Percentiles rank a stretch among this genome's conserved stretches.
phyloP scores from a whole-genome alignment of 2,797 vertebrate genomes.

The Spheniscus humboldti region DNA sequence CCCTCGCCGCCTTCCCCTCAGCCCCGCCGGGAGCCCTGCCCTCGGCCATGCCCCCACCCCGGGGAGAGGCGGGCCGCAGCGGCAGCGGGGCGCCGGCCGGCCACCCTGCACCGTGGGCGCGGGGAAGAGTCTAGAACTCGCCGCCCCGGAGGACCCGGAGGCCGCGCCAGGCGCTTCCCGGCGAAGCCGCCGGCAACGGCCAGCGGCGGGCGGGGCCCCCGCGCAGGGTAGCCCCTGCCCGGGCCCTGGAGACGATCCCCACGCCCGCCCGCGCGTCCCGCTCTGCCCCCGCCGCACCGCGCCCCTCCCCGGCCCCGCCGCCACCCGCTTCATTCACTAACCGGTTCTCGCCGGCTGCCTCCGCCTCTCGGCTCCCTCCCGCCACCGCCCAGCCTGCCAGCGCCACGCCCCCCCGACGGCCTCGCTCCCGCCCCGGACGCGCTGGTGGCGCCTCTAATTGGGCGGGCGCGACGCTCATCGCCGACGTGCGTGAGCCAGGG shows the following conservation, averaged over 20 bases:
- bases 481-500: not conserved
- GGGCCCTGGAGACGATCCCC: not conserved
- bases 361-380: not conserved
- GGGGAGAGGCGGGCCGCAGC: not conserved
- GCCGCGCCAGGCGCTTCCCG: not conserved
- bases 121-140: not conserved
- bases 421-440: not conserved
- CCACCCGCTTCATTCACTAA: not conserved
- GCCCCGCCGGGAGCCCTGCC: not conserved
- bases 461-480: not conserved
- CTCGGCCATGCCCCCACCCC: not conserved
- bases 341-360: conserved; percentile 54
- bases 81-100: not conserved
- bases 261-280: too few relatives aligned
- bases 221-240: too few relatives aligned
- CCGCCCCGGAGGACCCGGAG: accelerated
- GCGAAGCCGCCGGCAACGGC: too few relatives aligned
- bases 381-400: not conserved
- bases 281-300: not conserved
- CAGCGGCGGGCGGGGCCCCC: not conserved
- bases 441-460: not conserved
- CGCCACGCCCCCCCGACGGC: not conserved
- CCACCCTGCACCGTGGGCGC: not conserved
- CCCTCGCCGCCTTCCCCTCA: too few relatives aligned
- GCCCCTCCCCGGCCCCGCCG: not conserved